Evolutionary conservation across 23 tunicate species (phyloP), one percentile per base, ranked within the genome.

Genomic region (Trididemnum nubilum): DNA sequence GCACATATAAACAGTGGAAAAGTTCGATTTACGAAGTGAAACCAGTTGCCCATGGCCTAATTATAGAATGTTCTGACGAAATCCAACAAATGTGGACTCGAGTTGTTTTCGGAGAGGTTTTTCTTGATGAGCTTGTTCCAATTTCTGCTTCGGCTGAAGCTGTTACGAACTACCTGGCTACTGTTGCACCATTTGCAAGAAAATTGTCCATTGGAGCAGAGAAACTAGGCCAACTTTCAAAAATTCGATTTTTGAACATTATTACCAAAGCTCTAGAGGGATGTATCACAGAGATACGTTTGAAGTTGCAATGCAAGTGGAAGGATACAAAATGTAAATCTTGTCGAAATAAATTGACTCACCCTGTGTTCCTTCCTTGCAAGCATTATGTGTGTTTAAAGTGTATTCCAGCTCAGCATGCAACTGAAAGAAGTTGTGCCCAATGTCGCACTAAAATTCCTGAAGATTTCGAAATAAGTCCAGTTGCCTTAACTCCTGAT

Each of bases 91-190:
- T 69, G 44, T 90, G 96, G 96, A 85, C 19, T 34, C 86, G 49
- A 7, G 36, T 90, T 50, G 64, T 60, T 24, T 73, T 90, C 49
- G 89, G 80, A 4, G 83, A 85, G 23, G 67, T 90, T 23, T 80
- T 90, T 50, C 36, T 90, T 15, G 89, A 80, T n/a, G 86, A 90
- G 25, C 79, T 90, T 12, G 40, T 90, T 79, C 96, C 96, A 4
- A 21, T 26, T 12, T 61, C 38, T 70, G 37, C 76, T 29, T 18
- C 5, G 26, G 9, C 76, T 70, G 64, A 57, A 0, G 49, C 73
- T 0, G 26, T 31, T 3, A 63, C 50, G 34, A 52, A 73, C 19
- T 87, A 87, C 39, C 82, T 87, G 27, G 19, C 81, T 2, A 37
- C 76, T 0, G 27, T 87, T 0, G 85, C 92, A 7, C 82, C 92